Conservation (phyloP, 2,797 vertebrate species). For the Phataginus tetradactyla region DNA sequence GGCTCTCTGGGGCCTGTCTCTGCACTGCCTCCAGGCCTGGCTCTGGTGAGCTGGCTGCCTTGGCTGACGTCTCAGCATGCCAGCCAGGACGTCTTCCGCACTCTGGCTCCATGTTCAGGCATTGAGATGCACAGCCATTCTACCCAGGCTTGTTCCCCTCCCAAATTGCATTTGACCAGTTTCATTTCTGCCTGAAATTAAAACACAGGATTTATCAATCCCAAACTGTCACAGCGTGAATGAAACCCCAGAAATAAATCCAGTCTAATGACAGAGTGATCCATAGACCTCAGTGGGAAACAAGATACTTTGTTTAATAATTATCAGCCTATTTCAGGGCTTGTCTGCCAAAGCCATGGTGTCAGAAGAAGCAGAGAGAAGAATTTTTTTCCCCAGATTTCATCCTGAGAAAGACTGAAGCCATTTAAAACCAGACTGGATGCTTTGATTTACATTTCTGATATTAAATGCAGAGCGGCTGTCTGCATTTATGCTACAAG, state of each 20-base stretch:
- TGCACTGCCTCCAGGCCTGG: neutral
- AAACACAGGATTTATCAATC: conserved; percentile 76
- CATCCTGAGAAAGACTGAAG: conserved; percentile 80
- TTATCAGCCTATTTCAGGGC: conserved; percentile 71
- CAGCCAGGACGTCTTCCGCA: neutral
- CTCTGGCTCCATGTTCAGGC: neutral
- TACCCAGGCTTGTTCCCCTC: neutral
- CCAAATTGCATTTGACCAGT: conserved; percentile 64
- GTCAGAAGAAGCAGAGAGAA: conserved; percentile 52
- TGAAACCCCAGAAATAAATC: conserved; percentile 81
- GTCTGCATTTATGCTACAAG: conserved; percentile 80
- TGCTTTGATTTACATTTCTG: conserved; percentile 84
- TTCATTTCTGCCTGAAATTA: conserved; percentile 78
- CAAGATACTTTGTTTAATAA: conserved; percentile 78
- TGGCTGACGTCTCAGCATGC: neutral
- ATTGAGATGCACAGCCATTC: neutral
- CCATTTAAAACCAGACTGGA: conserved; percentile 81
- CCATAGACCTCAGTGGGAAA: conserved; percentile 74
- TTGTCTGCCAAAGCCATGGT: conserved; percentile 49
- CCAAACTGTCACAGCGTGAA: conserved; percentile 77
- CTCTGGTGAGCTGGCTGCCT: neutral
- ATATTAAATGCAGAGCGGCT: conserved; percentile 80
- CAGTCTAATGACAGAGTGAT: conserved; percentile 68
- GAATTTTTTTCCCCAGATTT: conserved; percentile 64
- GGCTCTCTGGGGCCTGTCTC: neutral